Evolutionary conservation across 1,140 invertebrate species (phyloP).

Genomic region (Saccostrea echinata): DNA sequence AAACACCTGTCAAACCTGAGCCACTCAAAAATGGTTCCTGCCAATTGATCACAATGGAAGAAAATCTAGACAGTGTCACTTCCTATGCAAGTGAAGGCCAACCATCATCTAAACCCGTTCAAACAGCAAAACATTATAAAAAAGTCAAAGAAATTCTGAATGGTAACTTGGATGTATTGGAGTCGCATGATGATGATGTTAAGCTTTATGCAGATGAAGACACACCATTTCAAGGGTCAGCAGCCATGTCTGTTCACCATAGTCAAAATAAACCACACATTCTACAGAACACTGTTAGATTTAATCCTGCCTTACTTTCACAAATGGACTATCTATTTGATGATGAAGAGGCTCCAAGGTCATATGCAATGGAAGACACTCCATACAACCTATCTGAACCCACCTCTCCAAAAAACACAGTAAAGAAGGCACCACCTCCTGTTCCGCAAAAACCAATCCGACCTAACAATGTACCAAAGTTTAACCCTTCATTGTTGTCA

Average conservation of each 20-base stretch:
- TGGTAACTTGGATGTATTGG: constrained; percentile 54
- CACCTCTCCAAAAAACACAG: constrained; percentile 84
- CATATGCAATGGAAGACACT: constrained; percentile 83
- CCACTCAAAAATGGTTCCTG: constrained; percentile 9
- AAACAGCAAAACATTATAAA: constrained; percentile 45
- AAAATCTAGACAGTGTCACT: constrained; percentile 46
- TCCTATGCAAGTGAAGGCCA: constrained; percentile 55
- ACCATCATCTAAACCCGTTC: constrained; percentile 40
- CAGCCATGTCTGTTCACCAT: constrained; percentile 50
- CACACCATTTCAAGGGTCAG: constrained; percentile 84
- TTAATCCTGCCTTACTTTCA: constrained; percentile 27
- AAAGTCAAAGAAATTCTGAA: constrained; percentile 54
- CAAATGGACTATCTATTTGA: constrained; percentile 28
- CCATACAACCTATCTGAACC: constrained; percentile 87
- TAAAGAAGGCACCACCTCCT: constrained; percentile 35
- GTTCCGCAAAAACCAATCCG: constrained; percentile 29
- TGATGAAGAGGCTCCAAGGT: constrained; percentile 59
- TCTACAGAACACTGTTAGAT: neutral
- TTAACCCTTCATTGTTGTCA: constrained; percentile 46
- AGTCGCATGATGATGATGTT: constrained; percentile 81
- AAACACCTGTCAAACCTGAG: constrained; percentile 44
- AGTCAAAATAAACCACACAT: constrained; percentile 31
- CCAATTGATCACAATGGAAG: constrained; percentile 45
- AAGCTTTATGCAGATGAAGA: constrained; percentile 90
- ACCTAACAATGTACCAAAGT: constrained; percentile 23